These are phyloP conservation scores for Aricia artaxerxes DNA, from an alignment of 2,888 invertebrate genomes.

Conservation along the genomic window DNA sequence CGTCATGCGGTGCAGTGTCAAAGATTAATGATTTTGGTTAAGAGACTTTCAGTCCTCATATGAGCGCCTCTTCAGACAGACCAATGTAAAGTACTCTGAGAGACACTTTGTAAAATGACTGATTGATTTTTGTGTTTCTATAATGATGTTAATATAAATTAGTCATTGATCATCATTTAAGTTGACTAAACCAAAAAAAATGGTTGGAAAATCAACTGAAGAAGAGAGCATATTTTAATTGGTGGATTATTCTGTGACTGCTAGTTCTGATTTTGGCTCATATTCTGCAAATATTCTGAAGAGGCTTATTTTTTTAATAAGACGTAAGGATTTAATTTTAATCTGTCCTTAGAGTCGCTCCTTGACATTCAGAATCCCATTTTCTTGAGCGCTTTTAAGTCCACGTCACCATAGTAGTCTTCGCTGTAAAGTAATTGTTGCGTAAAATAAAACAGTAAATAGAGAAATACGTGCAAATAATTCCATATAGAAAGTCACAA, in stretches of 20 bases:
- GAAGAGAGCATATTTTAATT: not conserved
- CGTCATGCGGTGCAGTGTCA: conserved; percentile 58
- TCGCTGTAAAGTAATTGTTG: conserved; percentile 81
- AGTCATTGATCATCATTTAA: too few species aligned
- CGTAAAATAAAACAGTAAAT: conserved; percentile 12
- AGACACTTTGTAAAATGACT: not conserved
- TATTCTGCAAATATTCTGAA: conserved; percentile 41
- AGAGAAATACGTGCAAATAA: not conserved
- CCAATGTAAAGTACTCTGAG: not conserved
- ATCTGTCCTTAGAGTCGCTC: conserved; percentile 75
- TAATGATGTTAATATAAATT: too few species aligned
- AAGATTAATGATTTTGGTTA: conserved; percentile 46
- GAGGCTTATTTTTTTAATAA: conserved; percentile 57
- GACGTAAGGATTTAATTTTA: conserved; percentile 68
- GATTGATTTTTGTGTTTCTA: too few species aligned
- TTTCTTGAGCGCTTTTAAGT: conserved; percentile 92
- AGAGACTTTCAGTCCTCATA: conserved; percentile 42
- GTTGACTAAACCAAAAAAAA: not conserved
- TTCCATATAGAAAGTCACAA: conserved; percentile 5
- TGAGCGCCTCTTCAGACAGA: conserved; percentile 71
- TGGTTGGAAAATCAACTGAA: not conserved
- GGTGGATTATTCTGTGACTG: not conserved
- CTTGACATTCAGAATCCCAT: conserved; percentile 84
- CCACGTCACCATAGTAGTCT: conserved; percentile 95
- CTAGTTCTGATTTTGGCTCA: not conserved